Conservation (phyloP, 2,113 vertebrate genomes). For the Prinia subflava region DNA sequence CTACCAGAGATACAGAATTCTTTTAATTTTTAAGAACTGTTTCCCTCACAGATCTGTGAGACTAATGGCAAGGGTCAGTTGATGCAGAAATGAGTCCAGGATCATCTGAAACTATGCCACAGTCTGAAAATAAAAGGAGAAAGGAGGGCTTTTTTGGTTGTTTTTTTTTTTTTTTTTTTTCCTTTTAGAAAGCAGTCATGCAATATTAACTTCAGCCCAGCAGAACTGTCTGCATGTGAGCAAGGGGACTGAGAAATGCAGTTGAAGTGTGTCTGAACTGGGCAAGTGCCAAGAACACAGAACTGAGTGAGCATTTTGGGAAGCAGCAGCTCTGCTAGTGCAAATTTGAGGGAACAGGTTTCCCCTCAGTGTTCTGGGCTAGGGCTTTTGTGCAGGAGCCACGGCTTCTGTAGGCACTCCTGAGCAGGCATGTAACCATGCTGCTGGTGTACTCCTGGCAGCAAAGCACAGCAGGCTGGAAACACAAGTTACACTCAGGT, state of each 20-base stretch:
- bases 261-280: neutral
- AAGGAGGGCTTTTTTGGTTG: neutral
- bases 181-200: neutral
- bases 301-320: neutral
- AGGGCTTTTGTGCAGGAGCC: neutral
- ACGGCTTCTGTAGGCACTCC: neutral
- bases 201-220: neutral
- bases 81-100: neutral
- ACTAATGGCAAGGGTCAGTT: neutral
- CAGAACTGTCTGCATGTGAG: neutral
- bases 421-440: neutral
- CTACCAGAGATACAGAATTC: neutral
- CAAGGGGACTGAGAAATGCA: neutral
- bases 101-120: neutral
- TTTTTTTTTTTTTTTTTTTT: rapidly evolving
- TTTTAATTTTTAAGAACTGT: neutral
- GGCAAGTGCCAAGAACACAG: neutral
- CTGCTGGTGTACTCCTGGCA: neutral
- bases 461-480: neutral
- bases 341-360: neutral
- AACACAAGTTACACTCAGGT: neutral
- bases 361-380: neutral
- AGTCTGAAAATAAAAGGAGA: neutral
- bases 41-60: neutral
- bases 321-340: neutral